Evolutionary conservation across 2,113 vertebrate genomes (phyloP), one percentile per base, ranked within the genome.

Genomic region (Lasiurus cinereus): DNA sequence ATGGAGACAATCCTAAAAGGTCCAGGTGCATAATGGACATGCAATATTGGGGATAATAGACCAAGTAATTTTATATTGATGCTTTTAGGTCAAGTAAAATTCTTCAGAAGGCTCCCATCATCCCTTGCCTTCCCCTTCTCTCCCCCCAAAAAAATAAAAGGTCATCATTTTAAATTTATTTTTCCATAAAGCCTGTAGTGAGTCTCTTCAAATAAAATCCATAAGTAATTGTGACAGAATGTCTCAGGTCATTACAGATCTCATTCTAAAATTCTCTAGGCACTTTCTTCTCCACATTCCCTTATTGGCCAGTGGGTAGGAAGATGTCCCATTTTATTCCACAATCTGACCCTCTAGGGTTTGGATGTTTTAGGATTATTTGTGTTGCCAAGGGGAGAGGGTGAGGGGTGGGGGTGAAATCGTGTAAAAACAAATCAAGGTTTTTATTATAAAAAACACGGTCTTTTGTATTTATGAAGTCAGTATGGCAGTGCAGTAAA

Each of bases 221-320:
- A 69, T 82, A 67, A 94, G n/a, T 91, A 62, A 54, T 86, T 93
- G 83, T 92, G 94, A 95, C 6, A 12, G 92, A 91, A 66, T 95
- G 95, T 97, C 96, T 83, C 56, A 91, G 73, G 73, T 72, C 79
- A 87, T 97, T 96, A 96, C 6, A 3, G 86, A 89, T 79, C 64
- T 97, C 66, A 46, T 82, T 92, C 66, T 84, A 82, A 90, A 94
- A 84, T 83, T 86, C 74, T 86, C n/a, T 46, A 39, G 89, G 76
- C 18, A 59, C 50, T 79, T 93, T 46, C 50, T 66, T 87, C 21
- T 67, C 74, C 29, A 18, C 5, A 54, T 50, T 66, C 4, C 12
- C 43, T 59, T 43, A 72, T 19, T 95, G 62, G 59, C 74, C 83
- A 64, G 0, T 79, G 73, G 91, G 29, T 62, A 83, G 21, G 59